These are phyloP conservation scores for Etheostoma spectabile DNA, from an alignment of 2,113 vertebrate species.

Conservation along the genomic window DNA sequence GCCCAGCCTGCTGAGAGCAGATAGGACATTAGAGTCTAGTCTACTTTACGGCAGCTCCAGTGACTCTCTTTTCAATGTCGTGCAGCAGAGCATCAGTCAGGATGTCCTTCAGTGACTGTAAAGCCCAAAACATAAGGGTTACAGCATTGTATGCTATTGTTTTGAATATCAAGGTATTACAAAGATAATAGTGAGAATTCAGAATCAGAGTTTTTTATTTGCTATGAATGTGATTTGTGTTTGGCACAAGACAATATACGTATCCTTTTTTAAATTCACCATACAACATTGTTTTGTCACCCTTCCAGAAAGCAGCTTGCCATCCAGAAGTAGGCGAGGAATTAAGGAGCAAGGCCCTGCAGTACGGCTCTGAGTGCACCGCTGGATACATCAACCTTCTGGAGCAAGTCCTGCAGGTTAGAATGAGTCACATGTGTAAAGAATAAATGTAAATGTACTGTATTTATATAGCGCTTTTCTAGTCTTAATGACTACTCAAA, in stretches of 20 bases:
- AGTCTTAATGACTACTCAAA: too few species aligned
- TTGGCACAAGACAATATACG: not conserved
- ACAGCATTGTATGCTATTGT: not conserved
- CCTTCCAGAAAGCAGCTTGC: conserved; percentile 91
- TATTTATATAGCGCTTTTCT: too few species aligned
- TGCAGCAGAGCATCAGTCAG: conserved; percentile 36
- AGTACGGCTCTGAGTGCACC: conserved; percentile 92
- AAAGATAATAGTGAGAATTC: not conserved
- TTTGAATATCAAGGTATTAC: conserved; percentile 13
- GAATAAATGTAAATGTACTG: too few species aligned
- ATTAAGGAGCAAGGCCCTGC: conserved; percentile 88
- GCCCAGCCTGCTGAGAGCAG: conserved; percentile 57
- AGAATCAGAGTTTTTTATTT: not conserved
- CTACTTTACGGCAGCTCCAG: conserved; percentile 41
- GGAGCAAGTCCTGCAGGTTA: conserved; percentile 95
- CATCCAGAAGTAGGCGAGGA: conserved; percentile 92
- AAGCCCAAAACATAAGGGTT: conserved; percentile 6
- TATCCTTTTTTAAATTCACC: conserved; percentile 2
- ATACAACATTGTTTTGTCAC: conserved; percentile 25
- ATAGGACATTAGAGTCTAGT: conserved; percentile 45
- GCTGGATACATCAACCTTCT: conserved; percentile 92
- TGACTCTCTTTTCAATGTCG: conserved; percentile 71
- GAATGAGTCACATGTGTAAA: conserved; percentile 14
- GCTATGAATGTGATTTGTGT: not conserved
- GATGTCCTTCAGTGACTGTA: conserved; percentile 46